Base-by-base conservation (phyloP, 2,797 vertebrate species). In the Acestrorhynchus altus region DNA sequence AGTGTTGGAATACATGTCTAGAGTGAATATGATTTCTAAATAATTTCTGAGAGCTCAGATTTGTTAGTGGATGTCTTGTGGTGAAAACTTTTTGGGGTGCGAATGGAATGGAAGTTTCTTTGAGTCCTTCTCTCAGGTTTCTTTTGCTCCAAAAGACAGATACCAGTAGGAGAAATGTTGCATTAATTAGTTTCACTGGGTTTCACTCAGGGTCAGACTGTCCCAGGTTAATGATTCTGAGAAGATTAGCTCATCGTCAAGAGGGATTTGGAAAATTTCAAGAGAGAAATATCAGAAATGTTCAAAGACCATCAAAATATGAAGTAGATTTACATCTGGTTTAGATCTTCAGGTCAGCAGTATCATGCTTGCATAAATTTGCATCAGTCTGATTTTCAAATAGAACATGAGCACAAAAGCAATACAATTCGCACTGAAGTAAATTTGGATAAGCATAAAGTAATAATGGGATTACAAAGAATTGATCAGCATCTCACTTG, bases 401-500 rank as follows among this genome's bases (percentile, higher is more conserved):
- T 31, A 42, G 8, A 49, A 22, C 90, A 91, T 91, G 87, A 90
- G 89, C 91, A 93, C 94, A 95, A 94, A 95, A 95, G 95, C 93
- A 96, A 94, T 93, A 94, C 92, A 95, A 96, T 96, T 91, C 92
- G 93, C 96, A 95, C 94, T 89, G 86, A 88, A 91, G 83, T 44
- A 82, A 87, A 89, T 93, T 2, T 6, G 6, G 31, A 35, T 2
- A 93, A 67, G 71, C 20, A 8, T 26, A 20, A 28, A 61, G 70
- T 94, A 94, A 95, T 96, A 95, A 88, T 92, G 93, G 83, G 75
- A 95, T 97, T 97, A 95, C 93, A 92, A 95, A 91, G 91, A 95
- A 98, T 96, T 97, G 96, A 98, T 98, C 94, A 94, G 90, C 90
- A 94, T 93, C 92, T 94, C 91, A 93, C 94, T 93, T 96, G 94